Percentiles rank a stretch among this genome's conserved stretches.
Conservation (phyloP, 2,888 invertebrate species). For the Agrilus cyanescens region DNA sequence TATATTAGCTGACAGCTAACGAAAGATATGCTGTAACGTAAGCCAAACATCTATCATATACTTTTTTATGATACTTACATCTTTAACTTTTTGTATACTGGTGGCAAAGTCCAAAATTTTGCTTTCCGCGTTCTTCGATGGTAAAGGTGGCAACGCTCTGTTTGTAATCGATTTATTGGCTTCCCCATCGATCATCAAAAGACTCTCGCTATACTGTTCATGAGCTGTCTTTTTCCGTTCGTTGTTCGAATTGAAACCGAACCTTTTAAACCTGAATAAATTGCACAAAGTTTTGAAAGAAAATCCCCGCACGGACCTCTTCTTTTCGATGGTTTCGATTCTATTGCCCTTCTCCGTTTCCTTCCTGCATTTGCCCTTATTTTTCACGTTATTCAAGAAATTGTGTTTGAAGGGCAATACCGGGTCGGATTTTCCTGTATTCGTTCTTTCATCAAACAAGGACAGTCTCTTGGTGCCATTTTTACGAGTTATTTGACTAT, state of each 20-base stretch:
- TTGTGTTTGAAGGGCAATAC: constrained; percentile 20
- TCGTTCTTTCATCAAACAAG: constrained; percentile 16
- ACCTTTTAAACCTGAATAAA: constrained; percentile 60
- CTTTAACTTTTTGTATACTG: constrained; percentile 87
- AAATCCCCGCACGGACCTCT: constrained; percentile 53
- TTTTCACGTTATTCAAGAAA: not conserved
- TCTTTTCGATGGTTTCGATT: constrained; percentile 38
- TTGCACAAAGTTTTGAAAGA: constrained; percentile 76
- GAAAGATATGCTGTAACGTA: too few relatives aligned
- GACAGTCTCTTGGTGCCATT: constrained; percentile 20
- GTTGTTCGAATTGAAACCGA: constrained; percentile 36
- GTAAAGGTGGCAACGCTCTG: constrained; percentile 56
- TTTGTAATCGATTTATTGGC: constrained; percentile 45
- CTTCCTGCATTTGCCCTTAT: constrained; percentile 7
- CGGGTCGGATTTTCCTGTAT: constrained; percentile 8
- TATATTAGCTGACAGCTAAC: too few relatives aligned
- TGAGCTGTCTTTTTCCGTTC: constrained; percentile 7
- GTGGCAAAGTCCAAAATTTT: constrained; percentile 70
- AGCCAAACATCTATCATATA: too few relatives aligned
- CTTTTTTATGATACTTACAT: constrained; percentile 49
- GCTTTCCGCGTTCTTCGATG: constrained; percentile 30
- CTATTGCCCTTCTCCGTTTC: constrained; percentile 27
- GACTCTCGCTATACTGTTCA: constrained; percentile 13
- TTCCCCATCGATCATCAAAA: constrained; percentile 26
- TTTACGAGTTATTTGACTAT: constrained; percentile 21